Base-by-base conservation (phyloP, 2,888 invertebrate species). In the Aphrophora alni region DNA sequence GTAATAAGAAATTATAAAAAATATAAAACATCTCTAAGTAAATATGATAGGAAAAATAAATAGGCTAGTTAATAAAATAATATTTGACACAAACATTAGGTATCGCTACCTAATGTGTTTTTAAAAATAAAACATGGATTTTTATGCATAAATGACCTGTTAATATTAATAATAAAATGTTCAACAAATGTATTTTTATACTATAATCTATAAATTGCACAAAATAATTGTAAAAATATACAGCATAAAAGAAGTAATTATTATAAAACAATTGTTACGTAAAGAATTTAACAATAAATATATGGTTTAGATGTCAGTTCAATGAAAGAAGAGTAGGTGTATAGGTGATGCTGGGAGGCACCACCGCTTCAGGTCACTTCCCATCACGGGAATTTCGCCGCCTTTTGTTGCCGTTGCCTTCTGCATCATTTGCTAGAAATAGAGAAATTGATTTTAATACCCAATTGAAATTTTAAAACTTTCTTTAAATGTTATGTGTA, bases 301-400 rank as follows among this genome's bases (percentile, higher is more conserved):
- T 59, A 59, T 59, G 59, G 59, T 59, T 59, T 59, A 59, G 59
- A 59, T 59, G 21, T 59, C 21, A 59, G 59, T 59, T 59, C 21
- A 59, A 21, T 59, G 59, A 59, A 10, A 59, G 21, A 59, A 59
- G 59, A 59, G 59, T 21, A 59, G 69, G 70, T 25, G 77, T 68
- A 88, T 84, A 70, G 88, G 87, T 83, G 89, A 84, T 84, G 89
- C 80, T 59, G 72, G 76, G 76, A 79, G 80, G 81, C 82, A 82
- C 81, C 83, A 79, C 77, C 76, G 73, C 88, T 87, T 88, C 88
- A 88, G 91, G 92, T 93, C 93, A 94, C 93, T 93, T 93, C 90
- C 92, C 93, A 89, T 93, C 93, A 88, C 93, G 92, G 84, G 93
- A 93, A 85, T 91, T 90, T 87, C 93, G 92, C 87, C 93, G 90